Percentiles rank a stretch among this genome's conserved stretches.
Evolutionary conservation across 2,113 vertebrate species (phyloP).

Genomic region (Toxotes jaculatrix): DNA sequence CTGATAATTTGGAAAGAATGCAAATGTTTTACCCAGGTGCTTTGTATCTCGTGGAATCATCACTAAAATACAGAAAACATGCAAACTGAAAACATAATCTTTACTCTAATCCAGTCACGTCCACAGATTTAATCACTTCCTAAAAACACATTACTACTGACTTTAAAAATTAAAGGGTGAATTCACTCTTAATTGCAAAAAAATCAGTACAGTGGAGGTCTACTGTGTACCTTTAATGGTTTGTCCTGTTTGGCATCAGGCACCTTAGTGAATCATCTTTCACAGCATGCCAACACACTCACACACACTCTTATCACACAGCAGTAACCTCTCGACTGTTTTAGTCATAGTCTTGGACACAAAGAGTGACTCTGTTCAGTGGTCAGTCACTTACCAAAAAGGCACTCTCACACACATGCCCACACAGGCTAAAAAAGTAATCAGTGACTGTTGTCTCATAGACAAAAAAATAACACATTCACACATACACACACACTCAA

Average conservation of each 20-base stretch:
- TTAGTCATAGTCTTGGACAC: slow-evolving; percentile 28
- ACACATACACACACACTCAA: background rate
- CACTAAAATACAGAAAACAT: background rate
- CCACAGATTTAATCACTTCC: background rate
- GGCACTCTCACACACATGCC: background rate
- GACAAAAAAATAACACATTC: too few relatives aligned
- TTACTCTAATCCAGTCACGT: background rate
- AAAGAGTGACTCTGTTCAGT: slow-evolving; percentile 50
- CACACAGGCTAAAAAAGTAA: background rate
- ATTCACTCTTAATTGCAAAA: too few relatives aligned
- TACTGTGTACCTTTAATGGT: slow-evolving; percentile 19
- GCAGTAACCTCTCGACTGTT: slow-evolving; percentile 25
- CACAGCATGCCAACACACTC: slow-evolving; percentile 18
- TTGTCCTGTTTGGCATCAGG: slow-evolving; percentile 32
- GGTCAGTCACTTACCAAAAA: background rate
- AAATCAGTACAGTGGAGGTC: background rate
- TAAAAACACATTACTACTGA: background rate
- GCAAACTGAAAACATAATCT: background rate
- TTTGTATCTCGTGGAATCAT: slow-evolving; percentile 6
- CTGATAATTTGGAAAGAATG: background rate
- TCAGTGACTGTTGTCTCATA: background rate
- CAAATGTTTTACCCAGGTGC: background rate
- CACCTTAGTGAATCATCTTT: slow-evolving; percentile 36
- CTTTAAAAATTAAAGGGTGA: background rate
- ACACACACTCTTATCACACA: slow-evolving; percentile 21